These are phyloP conservation scores for Pseudomyrmex dendroicus DNA, from an alignment of 1,140 invertebrate species.

Conservation along the genomic window DNA sequence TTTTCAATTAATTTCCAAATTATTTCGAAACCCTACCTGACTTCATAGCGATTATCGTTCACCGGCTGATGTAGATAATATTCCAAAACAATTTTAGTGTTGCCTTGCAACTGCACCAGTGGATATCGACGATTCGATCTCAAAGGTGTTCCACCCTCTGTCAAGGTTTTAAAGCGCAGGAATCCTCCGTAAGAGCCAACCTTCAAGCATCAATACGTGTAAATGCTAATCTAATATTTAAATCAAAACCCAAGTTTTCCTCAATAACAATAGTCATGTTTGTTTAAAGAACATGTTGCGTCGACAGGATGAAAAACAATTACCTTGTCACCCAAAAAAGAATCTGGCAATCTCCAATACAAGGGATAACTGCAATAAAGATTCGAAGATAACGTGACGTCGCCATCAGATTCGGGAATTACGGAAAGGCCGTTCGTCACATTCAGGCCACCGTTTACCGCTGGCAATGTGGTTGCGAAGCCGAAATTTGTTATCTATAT, in stretches of 20 bases:
- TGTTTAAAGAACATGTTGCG: neutral
- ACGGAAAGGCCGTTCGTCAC: slow-evolving; percentile 87
- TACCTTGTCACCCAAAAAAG: slow-evolving; percentile 95
- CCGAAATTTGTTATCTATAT: slow-evolving; percentile 80
- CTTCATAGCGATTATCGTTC: slow-evolving; percentile 86
- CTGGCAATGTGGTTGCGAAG: slow-evolving; percentile 74
- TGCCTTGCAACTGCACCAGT: slow-evolving; percentile 93
- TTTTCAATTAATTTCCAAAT: neutral
- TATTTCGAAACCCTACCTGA: slow-evolving; percentile 83
- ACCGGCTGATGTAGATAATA: slow-evolving; percentile 87
- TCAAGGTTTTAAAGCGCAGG: slow-evolving; percentile 91
- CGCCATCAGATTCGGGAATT: slow-evolving; percentile 88
- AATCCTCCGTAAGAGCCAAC: slow-evolving; percentile 96
- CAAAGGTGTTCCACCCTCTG: slow-evolving; percentile 87
- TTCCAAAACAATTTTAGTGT: slow-evolving; percentile 91
- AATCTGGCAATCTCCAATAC: slow-evolving; percentile 93
- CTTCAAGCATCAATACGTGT: slow-evolving; percentile 77
- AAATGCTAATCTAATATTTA: neutral
- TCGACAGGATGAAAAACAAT: slow-evolving; percentile 3
- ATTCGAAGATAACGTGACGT: slow-evolving; percentile 89
- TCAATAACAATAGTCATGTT: neutral
- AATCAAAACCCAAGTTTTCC: neutral
- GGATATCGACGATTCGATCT: slow-evolving; percentile 90
- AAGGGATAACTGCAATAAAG: slow-evolving; percentile 90
- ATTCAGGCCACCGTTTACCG: slow-evolving; percentile 84